Percentiles rank a stretch among this genome's conserved stretches.
These are phyloP conservation scores for Hipparchia sbordonii DNA, from an alignment of 2,888 invertebrate genomes.

Conservation along the genomic window DNA sequence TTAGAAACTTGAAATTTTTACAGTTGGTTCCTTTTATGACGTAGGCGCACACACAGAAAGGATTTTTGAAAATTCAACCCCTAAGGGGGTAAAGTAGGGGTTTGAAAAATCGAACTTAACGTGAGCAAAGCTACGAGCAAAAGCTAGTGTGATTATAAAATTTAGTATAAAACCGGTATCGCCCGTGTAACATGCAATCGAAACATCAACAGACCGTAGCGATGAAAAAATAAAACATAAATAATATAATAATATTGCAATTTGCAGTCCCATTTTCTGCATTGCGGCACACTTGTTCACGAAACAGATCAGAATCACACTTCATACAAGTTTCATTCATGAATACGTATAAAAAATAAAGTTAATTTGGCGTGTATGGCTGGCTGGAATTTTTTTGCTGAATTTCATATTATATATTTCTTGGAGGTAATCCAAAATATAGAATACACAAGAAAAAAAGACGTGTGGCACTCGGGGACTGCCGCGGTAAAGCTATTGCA, in stretches of 20 bases:
- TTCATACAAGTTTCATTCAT: constrained; percentile 9
- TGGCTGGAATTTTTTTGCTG: neutral
- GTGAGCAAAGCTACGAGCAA: too few species aligned
- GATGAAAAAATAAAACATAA: constrained; percentile 4
- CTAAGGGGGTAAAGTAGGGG: too few species aligned
- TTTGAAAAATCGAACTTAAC: too few species aligned
- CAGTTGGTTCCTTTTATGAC: too few species aligned
- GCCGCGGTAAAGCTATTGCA: too few species aligned
- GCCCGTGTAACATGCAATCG: constrained; percentile 12
- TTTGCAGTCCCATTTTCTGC: constrained; percentile 14
- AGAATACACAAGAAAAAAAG: neutral
- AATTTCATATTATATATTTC: neutral
- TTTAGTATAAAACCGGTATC: neutral
- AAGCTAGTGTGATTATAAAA: neutral
- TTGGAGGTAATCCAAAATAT: neutral
- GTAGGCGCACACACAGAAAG: too few species aligned
- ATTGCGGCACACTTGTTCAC: constrained; percentile 8
- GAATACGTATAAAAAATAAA: neutral
- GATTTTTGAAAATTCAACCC: too few species aligned
- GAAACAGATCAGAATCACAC: neutral
- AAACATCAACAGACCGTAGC: constrained; percentile 1
- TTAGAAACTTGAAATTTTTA: too few species aligned
- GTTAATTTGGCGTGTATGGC: neutral
- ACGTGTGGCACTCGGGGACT: too few species aligned
- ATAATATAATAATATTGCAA: neutral